Conservation (phyloP, 2,888 invertebrate genomes). For the Trimorus sp. region DNA sequence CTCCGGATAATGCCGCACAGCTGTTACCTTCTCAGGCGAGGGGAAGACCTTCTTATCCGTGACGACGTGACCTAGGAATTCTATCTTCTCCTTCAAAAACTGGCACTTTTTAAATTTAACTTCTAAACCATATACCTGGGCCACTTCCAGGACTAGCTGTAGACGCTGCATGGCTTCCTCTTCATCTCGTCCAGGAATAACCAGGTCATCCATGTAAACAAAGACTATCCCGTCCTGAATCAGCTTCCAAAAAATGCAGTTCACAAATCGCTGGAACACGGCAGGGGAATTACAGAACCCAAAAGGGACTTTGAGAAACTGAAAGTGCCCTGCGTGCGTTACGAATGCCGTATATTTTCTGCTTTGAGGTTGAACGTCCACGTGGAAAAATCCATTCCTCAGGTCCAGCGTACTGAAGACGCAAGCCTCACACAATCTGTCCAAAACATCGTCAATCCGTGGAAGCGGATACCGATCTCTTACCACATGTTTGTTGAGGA, state of each 20-base stretch:
- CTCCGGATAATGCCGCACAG: background rate
- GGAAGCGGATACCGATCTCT: conserved; percentile 47
- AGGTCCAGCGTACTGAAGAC: conserved; percentile 67
- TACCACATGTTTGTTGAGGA: conserved; percentile 62
- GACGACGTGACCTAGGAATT: conserved; percentile 1
- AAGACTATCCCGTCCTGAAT: background rate
- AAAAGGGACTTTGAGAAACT: conserved; percentile 6
- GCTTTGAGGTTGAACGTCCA: conserved; percentile 47
- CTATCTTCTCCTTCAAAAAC: background rate
- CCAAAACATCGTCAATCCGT: conserved; percentile 64
- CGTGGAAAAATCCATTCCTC: conserved; percentile 66
- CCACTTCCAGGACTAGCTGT: conserved; percentile 7
- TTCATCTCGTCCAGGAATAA: conserved; percentile 2
- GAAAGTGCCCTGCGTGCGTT: conserved; percentile 8
- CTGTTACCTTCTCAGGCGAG: background rate
- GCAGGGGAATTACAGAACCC: background rate
- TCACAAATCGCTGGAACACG: background rate
- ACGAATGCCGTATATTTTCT: conserved; percentile 37
- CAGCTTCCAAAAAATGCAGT: too few species aligned
- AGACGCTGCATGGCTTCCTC: conserved; percentile 17
- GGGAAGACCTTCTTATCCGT: background rate
- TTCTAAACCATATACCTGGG: background rate
- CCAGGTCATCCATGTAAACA: background rate
- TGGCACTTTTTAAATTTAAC: conserved; percentile 12
- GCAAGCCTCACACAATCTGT: conserved; percentile 33